A percentile compares a stretch with the other conserved stretches of the same genome.
Evolutionary conservation across 2,888 invertebrate species (phyloP).

Genomic region (Drosophila flavopinicola): DNA sequence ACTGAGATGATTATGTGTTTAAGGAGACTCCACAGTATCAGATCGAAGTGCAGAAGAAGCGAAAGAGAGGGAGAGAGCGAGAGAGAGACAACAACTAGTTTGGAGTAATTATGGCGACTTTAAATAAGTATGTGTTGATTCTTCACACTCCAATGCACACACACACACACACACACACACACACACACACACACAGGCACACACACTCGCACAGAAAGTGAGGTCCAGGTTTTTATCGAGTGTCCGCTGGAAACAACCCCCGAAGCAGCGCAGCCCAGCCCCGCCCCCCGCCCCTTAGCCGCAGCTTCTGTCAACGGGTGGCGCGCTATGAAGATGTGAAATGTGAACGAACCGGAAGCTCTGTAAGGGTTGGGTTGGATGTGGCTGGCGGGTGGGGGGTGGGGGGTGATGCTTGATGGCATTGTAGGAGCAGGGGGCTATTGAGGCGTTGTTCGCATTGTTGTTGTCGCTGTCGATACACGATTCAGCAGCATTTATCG

Average conservation of each 20-base stretch:
- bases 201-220: neutral
- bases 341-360: constrained; percentile 38
- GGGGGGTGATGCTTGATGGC: neutral
- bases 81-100: constrained; percentile 2
- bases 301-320: constrained; percentile 42
- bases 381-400: neutral
- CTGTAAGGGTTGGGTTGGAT: neutral
- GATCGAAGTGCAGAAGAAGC: neutral
- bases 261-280: neutral
- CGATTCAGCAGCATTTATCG: constrained; percentile 56
- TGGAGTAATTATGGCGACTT: constrained; percentile 45
- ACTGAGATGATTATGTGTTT: neutral
- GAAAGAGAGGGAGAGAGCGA: neutral
- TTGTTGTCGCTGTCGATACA: constrained; percentile 27
- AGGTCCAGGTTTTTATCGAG: neutral
- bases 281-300: neutral
- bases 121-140: constrained; percentile 56
- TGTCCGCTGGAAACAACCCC: constrained; percentile 31
- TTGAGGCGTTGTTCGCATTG: too few relatives aligned
- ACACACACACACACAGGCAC: too few relatives aligned
- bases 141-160: constrained; percentile 43
- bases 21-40: neutral
- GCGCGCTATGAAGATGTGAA: constrained; percentile 30
- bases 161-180: too few relatives aligned
- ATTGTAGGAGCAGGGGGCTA: neutral